Percentiles rank a stretch among this genome's conserved stretches.
Evolutionary conservation across 2,113 vertebrate genomes (phyloP).

Genomic region (Calyptommatus sinebrachiatus): DNA sequence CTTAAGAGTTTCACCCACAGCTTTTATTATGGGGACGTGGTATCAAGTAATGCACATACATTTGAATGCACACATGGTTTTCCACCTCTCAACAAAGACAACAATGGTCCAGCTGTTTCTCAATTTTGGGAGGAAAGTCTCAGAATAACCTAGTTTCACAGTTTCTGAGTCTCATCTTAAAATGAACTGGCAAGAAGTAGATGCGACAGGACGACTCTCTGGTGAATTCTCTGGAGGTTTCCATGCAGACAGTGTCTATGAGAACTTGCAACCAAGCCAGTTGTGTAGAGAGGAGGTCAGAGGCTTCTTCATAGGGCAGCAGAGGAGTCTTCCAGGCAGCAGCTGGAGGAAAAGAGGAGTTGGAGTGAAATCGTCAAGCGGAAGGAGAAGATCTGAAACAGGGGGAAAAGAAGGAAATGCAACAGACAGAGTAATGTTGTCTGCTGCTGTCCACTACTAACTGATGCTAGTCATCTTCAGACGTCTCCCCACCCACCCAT

Average conservation of each 20-base stretch:
- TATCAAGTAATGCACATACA: background rate
- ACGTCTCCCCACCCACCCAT: too few species aligned
- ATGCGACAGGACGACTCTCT: constrained; percentile 3
- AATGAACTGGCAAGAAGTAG: background rate
- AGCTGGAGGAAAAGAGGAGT: constrained; percentile 1
- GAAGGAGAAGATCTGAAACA: background rate
- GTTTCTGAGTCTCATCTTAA: background rate
- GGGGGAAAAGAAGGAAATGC: background rate
- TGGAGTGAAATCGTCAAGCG: background rate
- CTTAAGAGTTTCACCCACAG: background rate
- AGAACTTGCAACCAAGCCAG: constrained; percentile 14
- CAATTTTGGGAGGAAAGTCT: background rate
- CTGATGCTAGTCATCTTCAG: too few species aligned
- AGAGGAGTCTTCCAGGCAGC: background rate
- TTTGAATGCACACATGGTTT: background rate
- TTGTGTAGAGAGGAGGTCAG: constrained; percentile 21
- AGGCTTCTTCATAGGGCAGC: background rate
- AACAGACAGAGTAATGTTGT: background rate
- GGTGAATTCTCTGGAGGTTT: background rate
- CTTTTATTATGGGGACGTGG: background rate
- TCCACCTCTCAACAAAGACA: too few species aligned
- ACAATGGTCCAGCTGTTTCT: background rate
- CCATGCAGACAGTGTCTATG: constrained; percentile 7
- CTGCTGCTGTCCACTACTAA: too few species aligned
- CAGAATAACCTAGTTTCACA: background rate